A percentile compares a stretch with the other conserved stretches of the same genome.
phyloP scores from a whole-genome alignment of 1,140 invertebrate genomes.

The Sitodiplosis mosellana region DNA sequence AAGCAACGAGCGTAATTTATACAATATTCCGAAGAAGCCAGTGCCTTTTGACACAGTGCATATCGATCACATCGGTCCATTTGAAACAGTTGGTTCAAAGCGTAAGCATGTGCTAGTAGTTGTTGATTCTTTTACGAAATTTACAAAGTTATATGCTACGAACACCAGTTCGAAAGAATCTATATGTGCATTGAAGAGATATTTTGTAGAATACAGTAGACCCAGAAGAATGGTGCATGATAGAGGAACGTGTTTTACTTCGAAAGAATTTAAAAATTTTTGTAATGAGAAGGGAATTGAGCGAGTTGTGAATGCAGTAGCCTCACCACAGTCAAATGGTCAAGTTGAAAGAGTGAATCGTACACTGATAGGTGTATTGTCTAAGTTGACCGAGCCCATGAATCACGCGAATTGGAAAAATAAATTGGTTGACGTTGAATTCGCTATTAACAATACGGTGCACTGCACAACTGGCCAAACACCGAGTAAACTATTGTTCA shows the following conservation, averaged over 20 bases:
- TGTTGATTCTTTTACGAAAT: constrained; percentile 18
- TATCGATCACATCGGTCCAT: constrained; percentile 16
- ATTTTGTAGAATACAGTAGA: constrained; percentile 7
- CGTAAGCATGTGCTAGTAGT: constrained; percentile 27
- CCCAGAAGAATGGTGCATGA: constrained; percentile 12
- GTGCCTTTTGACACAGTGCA: constrained; percentile 13
- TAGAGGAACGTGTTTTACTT: constrained; percentile 14
- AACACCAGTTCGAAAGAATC: constrained; percentile 9
- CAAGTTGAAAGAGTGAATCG: constrained; percentile 12
- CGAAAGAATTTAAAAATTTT: constrained; percentile 12
- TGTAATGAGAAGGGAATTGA: constrained; percentile 5
- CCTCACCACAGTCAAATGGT: constrained; percentile 9
- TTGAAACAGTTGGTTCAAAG: constrained; percentile 11
- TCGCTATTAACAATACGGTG: constrained; percentile 7
- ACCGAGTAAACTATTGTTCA: constrained; percentile 9
- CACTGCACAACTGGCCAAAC: constrained; percentile 8
- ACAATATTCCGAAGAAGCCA: constrained; percentile 13
- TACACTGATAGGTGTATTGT: constrained; percentile 8
- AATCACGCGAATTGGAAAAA: constrained; percentile 9
- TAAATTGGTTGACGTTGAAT: too few relatives aligned
- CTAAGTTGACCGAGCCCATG: constrained; percentile 4
- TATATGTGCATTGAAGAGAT: constrained; percentile 10
- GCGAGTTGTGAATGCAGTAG: constrained; percentile 7
- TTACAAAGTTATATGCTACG: too few relatives aligned
- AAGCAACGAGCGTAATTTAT: constrained; percentile 11